Conservation (phyloP, 2,888 invertebrate species). For the Nomada fabriciana region DNA sequence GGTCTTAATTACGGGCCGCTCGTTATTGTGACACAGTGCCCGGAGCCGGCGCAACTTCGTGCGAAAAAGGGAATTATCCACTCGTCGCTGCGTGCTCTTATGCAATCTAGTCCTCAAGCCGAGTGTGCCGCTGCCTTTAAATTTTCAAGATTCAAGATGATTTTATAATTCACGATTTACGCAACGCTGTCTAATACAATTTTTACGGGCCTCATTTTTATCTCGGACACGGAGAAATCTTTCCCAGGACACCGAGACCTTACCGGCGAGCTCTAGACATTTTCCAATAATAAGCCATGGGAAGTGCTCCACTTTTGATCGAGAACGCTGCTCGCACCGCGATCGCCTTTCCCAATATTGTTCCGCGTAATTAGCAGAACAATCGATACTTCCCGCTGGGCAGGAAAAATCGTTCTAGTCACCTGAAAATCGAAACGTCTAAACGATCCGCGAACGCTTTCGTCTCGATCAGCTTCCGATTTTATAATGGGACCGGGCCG, state of each 20-base stretch:
- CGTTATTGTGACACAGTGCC: constrained; percentile 61
- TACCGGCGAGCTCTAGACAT: not conserved
- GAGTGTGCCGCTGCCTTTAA: not conserved
- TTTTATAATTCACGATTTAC: too few species aligned
- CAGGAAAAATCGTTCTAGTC: not conserved
- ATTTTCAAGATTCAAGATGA: not conserved
- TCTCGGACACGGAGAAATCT: constrained; percentile 3
- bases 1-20: constrained; percentile 61
- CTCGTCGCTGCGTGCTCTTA: constrained; percentile 56
- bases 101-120: constrained; percentile 31
- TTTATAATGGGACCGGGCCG: constrained; percentile 66
- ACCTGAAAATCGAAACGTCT: not conserved
- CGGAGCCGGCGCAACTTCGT: constrained; percentile 56
- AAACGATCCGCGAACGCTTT: not conserved
- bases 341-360: constrained; percentile 42
- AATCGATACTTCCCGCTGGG: constrained; percentile 33
- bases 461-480: constrained; percentile 15
- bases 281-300: constrained; percentile 17
- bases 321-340: not conserved
- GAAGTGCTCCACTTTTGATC: constrained; percentile 42
- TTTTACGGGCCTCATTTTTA: not conserved
- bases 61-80: constrained; percentile 69
- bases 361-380: constrained; percentile 21
- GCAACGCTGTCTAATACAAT: not conserved
- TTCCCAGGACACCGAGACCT: constrained; percentile 17